Evolutionary conservation across 1,140 invertebrate species (phyloP).

Genomic region (Zaprionus inermis): DNA sequence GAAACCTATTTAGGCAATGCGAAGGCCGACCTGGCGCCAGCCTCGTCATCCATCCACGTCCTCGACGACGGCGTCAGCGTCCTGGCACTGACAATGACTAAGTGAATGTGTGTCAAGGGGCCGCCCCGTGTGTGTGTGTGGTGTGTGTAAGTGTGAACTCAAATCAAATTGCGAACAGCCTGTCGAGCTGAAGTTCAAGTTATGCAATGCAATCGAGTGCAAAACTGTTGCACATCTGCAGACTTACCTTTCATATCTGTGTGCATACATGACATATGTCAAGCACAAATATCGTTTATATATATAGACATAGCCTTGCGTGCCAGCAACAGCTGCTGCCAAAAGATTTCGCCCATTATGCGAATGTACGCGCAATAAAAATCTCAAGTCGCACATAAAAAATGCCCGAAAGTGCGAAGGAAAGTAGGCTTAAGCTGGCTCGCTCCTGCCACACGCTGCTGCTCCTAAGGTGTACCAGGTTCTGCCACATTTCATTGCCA

Average conservation of each 20-base stretch:
- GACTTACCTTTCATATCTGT: background rate
- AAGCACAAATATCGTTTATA: background rate
- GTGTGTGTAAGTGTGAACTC: conserved; percentile 6
- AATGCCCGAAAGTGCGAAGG: conserved; percentile 6
- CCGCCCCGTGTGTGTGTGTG: conserved; percentile 20
- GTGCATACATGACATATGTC: background rate
- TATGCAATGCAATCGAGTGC: conserved; percentile 54
- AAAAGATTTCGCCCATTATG: conserved; percentile 26
- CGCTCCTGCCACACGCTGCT: background rate
- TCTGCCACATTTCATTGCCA: background rate
- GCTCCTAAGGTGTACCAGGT: conserved; percentile 27
- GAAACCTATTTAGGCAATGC: conserved; percentile 50
- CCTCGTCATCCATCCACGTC: conserved; percentile 13
- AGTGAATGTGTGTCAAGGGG: conserved; percentile 39
- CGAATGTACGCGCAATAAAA: conserved; percentile 32
- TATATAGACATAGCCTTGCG: conserved; percentile 17
- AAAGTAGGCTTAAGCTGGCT: background rate
- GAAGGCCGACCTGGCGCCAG: conserved; percentile 44
- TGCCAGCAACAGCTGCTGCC: conserved; percentile 39
- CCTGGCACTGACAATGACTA: conserved; percentile 49
- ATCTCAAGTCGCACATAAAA: conserved; percentile 51
- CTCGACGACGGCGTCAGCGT: background rate
- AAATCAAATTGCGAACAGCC: conserved; percentile 23
- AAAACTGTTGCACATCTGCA: conserved; percentile 58
- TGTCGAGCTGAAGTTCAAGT: conserved; percentile 34